Evolutionary conservation across 2,113 vertebrate genomes (phyloP).

Genomic region (Prunella fulvescens): DNA sequence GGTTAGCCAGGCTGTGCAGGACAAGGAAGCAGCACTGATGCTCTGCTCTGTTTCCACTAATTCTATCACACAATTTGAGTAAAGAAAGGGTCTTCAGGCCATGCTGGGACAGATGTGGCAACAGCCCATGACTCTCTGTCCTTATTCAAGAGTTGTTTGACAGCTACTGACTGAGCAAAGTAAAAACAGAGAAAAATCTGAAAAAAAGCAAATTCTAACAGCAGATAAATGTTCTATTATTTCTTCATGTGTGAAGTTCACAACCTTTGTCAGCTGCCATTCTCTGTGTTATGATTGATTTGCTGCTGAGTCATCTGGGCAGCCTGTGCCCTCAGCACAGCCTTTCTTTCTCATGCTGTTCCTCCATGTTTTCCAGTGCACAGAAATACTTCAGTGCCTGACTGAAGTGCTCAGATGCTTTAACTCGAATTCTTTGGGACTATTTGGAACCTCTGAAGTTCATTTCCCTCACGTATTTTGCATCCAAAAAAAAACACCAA

Average conservation of each 20-base stretch:
- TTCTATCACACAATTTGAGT: neutral
- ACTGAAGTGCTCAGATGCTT: neutral
- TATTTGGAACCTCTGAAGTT: neutral
- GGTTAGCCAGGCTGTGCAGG: accelerated
- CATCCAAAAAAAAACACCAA: neutral
- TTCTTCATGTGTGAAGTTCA: neutral
- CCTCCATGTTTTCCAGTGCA: neutral
- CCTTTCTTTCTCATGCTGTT: neutral
- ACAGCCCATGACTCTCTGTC: neutral
- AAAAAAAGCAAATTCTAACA: neutral
- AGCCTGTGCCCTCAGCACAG: neutral
- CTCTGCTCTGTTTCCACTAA: neutral
- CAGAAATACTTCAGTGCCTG: neutral
- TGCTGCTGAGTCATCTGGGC: neutral
- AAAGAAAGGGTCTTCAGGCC: neutral
- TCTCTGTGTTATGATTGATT: neutral
- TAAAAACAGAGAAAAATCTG: neutral
- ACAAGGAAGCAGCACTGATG: neutral
- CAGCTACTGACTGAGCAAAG: neutral
- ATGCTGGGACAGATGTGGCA: neutral
- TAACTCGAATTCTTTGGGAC: neutral
- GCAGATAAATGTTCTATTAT: neutral
- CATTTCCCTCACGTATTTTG: neutral
- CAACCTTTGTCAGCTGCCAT: neutral
- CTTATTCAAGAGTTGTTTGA: neutral